Evolutionary conservation across 1,140 invertebrate genomes (phyloP), one percentile per base, ranked within the genome.

Genomic region (Zaprionus africanus): DNA sequence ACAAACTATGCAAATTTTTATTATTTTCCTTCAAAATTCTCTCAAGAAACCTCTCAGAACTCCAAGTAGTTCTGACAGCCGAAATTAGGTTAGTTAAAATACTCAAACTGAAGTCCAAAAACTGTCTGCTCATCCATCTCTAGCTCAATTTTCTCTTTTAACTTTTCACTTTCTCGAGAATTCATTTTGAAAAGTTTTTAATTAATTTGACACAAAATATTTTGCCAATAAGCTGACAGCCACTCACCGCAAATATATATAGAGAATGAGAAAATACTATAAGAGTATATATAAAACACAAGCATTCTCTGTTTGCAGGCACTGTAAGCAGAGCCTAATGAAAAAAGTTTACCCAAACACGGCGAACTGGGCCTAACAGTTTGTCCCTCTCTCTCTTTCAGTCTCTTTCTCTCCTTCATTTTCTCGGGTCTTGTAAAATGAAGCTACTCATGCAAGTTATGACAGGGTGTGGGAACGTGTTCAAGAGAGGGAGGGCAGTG

Each of bases 271-370:
- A 49, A 49, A 49, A 49, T 49, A 19, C 38, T n/a, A 41, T n/a
- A 41, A 3, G 9, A 9, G 9, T 31, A 31, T 31, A 31, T 11
- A 34, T 11, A 41, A 17, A 28, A 17, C 46, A 17, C n/a, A 36
- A 34, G 28, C 19, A 38, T 53, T 4, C 38, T 13, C 36, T 51
- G 49, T 34, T 26, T 11, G 26, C 34, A 54, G 41, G 19, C 57
- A 38, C 41, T 60, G 61, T 59, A 64, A 76, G 43, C 49, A 60
- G 43, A 76, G 59, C 17, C 66, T 75, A 75, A 75, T 75, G 72
- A 75, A 75, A 76, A 76, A 76, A 76, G 73, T 76, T 76, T 64
- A 28, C 17, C 17, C 19, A 53, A 49, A 61, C 57, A 57, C 64
- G 49, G 34, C 31, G 15, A 22, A 41, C 54, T 59, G 26, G 65